These are phyloP conservation scores for Falco berigora DNA, from an alignment of 2,797 vertebrate species.

Conservation along the genomic window DNA sequence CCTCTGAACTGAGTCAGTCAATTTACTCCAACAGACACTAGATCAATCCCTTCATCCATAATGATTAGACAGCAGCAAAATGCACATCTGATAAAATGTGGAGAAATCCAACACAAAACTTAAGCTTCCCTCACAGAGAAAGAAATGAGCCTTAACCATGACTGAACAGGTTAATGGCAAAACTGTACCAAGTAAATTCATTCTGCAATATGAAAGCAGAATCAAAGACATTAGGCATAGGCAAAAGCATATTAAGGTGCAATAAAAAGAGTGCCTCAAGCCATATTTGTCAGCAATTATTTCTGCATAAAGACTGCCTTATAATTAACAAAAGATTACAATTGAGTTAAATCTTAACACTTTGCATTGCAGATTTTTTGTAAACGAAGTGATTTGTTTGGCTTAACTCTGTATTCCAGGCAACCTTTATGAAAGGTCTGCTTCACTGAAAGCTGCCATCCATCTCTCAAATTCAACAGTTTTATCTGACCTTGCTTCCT, in stretches of 20 bases:
- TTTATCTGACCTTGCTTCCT: conserved; percentile 42
- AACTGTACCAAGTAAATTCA: not conserved
- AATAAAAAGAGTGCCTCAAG: conserved; percentile 21
- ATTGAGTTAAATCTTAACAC: conserved; percentile 29
- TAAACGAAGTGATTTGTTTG: conserved; percentile 47
- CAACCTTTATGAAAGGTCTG: conserved; percentile 8
- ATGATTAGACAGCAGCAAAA: conserved; percentile 3
- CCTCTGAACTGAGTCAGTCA: not conserved
- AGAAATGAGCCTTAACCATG: not conserved
- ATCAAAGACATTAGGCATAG: conserved; percentile 5
- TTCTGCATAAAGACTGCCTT: not conserved
- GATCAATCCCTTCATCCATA: not conserved
- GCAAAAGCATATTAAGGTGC: not conserved
- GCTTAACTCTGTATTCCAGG: not conserved
- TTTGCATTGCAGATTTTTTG: conserved; percentile 8
- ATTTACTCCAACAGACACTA: not conserved
- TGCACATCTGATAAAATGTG: not conserved
- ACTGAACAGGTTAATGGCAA: not conserved
- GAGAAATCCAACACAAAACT: not conserved
- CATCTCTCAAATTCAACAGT: not conserved
- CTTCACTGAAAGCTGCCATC: conserved; percentile 6
- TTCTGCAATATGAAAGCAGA: not conserved
- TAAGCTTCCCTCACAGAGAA: not conserved
- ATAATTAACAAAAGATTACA: conserved; percentile 55
- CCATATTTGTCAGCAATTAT: conserved; percentile 34